Conservation (phyloP, 2,113 vertebrate species). For the Clarias batrachus region DNA sequence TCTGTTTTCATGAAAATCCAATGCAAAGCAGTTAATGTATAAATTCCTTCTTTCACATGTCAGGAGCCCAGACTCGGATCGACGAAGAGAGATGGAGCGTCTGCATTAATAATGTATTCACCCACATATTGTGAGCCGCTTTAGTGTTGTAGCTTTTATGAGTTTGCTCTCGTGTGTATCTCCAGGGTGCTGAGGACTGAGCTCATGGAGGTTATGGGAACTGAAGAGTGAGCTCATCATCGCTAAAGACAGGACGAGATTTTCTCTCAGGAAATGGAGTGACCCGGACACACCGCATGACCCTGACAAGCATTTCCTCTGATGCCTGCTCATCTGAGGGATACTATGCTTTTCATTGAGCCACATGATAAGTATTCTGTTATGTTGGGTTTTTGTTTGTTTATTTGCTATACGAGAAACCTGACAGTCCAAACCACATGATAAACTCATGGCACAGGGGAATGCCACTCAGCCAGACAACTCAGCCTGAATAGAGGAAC, state of each 20-base stretch:
- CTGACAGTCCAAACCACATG: background rate
- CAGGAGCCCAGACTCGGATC: background rate
- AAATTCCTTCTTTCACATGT: background rate
- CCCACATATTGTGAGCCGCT: background rate
- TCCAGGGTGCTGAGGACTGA: constrained; percentile 40
- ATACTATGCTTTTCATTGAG: background rate
- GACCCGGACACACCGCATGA: constrained; percentile 39
- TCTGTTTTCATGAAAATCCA: background rate
- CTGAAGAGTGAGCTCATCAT: constrained; percentile 26
- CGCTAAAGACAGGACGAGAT: constrained; percentile 44
- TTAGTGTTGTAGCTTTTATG: background rate
- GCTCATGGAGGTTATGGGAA: constrained; percentile 62
- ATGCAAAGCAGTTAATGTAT: background rate
- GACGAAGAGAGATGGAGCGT: background rate
- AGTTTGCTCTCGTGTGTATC: constrained; percentile 18
- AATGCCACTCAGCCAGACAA: background rate
- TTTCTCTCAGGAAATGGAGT: constrained; percentile 62
- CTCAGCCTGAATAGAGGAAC: background rate
- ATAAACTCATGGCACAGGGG: background rate
- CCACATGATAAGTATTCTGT: background rate
- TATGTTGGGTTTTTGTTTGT: background rate
- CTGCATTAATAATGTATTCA: background rate
- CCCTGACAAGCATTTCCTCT: constrained; percentile 40
- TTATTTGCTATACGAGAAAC: background rate
- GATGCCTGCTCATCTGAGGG: constrained; percentile 9